These are phyloP conservation scores for Lagopus leucura DNA, from an alignment of 2,113 vertebrate genomes.

Conservation along the genomic window DNA sequence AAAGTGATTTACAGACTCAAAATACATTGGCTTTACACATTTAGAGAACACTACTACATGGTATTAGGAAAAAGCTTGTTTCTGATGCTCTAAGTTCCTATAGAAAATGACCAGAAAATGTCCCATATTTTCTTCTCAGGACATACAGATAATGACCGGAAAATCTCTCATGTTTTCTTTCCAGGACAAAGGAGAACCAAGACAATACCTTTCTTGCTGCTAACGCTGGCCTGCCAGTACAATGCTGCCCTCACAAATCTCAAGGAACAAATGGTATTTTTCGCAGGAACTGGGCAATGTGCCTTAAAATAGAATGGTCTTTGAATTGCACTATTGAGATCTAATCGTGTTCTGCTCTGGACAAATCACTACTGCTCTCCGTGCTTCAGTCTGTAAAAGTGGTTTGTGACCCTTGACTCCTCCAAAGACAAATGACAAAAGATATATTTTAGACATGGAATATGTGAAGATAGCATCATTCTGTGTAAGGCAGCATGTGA, in stretches of 20 bases:
- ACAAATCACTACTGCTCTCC: background rate
- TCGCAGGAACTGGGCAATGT: background rate
- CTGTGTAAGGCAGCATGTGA: background rate
- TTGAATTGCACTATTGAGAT: background rate
- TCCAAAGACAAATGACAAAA: background rate
- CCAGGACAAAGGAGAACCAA: background rate
- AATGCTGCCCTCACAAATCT: rapidly evolving
- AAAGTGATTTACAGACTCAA: background rate
- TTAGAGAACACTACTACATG: background rate
- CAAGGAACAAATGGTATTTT: background rate
- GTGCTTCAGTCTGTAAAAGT: background rate
- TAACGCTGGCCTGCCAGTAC: background rate
- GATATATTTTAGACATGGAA: background rate
- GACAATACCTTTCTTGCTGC: background rate
- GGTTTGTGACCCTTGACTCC: background rate
- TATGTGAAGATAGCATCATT: background rate
- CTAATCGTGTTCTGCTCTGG: background rate
- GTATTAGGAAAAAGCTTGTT: background rate
- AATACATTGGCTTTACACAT: background rate
- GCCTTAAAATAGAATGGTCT: background rate
- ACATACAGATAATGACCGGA: background rate
- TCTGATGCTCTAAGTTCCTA: rapidly evolving
- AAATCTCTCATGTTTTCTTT: too few relatives aligned
- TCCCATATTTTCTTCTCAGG: too few relatives aligned
- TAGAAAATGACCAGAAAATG: background rate